phyloP scores from a whole-genome alignment of 2,797 vertebrate species.

The Chloroceryle amazona region DNA sequence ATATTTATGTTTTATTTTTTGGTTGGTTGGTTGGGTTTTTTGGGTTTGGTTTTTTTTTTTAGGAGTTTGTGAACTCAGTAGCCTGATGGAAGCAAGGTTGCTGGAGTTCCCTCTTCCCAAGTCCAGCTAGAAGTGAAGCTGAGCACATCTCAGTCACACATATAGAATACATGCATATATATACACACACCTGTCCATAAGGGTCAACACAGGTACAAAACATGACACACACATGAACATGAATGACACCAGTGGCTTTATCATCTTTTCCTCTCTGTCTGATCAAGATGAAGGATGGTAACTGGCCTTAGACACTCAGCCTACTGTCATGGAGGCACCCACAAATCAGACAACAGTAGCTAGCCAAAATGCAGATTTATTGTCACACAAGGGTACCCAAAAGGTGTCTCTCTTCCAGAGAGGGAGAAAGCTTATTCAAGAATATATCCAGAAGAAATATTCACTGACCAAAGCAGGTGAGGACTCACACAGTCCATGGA shows the following conservation, averaged over 20 bases:
- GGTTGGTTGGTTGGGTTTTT: no score
- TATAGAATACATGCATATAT: rapidly evolving
- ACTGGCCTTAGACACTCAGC: background rate
- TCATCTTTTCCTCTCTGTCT: background rate
- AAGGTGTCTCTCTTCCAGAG: background rate
- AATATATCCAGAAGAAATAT: background rate
- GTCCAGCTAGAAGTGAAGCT: background rate
- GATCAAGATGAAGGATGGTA: background rate
- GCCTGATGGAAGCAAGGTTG: background rate
- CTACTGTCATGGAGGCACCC: background rate
- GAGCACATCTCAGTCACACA: background rate
- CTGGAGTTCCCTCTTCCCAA: background rate
- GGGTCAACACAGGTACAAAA: background rate
- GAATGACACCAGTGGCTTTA: background rate
- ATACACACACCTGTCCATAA: background rate
- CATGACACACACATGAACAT: rapidly evolving
- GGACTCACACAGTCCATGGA: background rate
- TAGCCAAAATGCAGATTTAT: background rate
- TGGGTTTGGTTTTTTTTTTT: background rate
- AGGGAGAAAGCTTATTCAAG: background rate
- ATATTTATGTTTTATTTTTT: background rate
- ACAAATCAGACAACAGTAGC: background rate
- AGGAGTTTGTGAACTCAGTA: background rate
- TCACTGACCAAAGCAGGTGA: background rate
- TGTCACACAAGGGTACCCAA: background rate